These are phyloP conservation scores for Lobophora halterata DNA, from an alignment of 2,888 invertebrate species.

Conservation along the genomic window DNA sequence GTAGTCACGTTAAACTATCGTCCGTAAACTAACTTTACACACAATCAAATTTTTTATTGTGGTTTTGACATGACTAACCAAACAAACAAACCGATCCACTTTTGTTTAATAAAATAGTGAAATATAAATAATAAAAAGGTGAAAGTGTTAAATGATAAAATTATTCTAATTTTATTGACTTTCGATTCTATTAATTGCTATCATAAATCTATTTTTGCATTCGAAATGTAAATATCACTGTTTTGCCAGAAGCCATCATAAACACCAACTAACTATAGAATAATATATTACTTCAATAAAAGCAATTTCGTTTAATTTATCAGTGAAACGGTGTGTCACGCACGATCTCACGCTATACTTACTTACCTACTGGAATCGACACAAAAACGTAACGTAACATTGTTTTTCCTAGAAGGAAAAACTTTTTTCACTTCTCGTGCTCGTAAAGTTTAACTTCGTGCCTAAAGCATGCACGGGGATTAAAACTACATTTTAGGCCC, in stretches of 20 bases:
- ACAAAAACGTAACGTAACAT: conserved; percentile 6
- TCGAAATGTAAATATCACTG: neutral
- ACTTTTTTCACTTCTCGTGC: too few species aligned
- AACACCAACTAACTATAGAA: too few species aligned
- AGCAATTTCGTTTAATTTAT: conserved; percentile 16
- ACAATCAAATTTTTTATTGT: too few species aligned
- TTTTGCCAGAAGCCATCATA: conserved; percentile 1
- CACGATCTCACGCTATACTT: conserved; percentile 30
- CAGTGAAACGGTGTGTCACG: conserved; percentile 27
- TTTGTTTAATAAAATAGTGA: too few species aligned
- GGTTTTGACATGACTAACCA: conserved; percentile 1
- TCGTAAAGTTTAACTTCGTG: too few species aligned
- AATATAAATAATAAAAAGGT: too few species aligned
- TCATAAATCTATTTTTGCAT: conserved; percentile 7
- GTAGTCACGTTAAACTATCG: too few species aligned
- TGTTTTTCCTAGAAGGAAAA: too few species aligned
- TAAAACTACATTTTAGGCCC: too few species aligned
- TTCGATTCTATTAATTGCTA: conserved; percentile 24
- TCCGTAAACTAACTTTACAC: too few species aligned
- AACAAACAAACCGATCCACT: conserved; percentile 13
- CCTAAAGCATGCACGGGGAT: too few species aligned
- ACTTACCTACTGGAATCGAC: conserved; percentile 9
- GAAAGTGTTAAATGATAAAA: conserved; percentile 37
- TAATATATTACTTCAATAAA: too few species aligned
- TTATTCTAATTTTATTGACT: conserved; percentile 42